Evolutionary conservation across 2,113 vertebrate genomes (phyloP).

Genomic region (Rattus rattus): DNA sequence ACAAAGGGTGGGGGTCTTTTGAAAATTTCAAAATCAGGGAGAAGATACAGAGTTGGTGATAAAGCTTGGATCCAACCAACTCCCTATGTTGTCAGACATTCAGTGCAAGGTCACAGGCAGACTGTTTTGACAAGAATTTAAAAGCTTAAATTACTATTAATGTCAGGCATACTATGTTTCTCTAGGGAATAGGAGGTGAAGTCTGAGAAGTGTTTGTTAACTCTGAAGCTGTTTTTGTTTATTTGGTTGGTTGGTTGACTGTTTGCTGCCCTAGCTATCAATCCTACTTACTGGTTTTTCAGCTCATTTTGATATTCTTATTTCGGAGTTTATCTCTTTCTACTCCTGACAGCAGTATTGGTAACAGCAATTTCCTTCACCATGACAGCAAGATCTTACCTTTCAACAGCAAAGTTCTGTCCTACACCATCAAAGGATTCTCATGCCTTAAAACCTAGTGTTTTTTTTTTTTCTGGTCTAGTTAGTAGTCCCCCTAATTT

Average conservation of each 20-base stretch:
- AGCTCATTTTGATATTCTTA: not conserved
- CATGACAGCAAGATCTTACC: not conserved
- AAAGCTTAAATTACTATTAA: not conserved
- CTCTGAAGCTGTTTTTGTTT: not conserved
- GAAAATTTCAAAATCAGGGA: conserved; percentile 54
- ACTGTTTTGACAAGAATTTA: conserved; percentile 11
- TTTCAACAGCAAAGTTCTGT: not conserved
- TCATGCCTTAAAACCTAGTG: not conserved
- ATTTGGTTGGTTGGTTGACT: not conserved
- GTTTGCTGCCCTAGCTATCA: not conserved
- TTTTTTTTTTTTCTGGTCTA: not conserved
- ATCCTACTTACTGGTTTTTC: not conserved
- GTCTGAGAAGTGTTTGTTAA: not conserved
- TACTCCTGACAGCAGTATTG: not conserved
- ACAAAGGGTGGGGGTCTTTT: conserved; percentile 45
- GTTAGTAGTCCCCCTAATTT: conserved; percentile 3
- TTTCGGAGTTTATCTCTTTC: conserved; percentile 13
- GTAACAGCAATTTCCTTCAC: not conserved
- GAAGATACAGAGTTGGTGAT: conserved; percentile 25
- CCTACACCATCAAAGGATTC: not conserved
- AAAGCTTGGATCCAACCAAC: not conserved
- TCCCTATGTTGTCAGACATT: conserved; percentile 19
- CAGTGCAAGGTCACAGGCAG: not conserved
- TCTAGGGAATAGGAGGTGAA: not conserved
- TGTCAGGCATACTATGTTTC: not conserved